These are phyloP conservation scores for Hofmannophila pseudospretella DNA, from an alignment of 2,888 invertebrate species.

Conservation along the genomic window DNA sequence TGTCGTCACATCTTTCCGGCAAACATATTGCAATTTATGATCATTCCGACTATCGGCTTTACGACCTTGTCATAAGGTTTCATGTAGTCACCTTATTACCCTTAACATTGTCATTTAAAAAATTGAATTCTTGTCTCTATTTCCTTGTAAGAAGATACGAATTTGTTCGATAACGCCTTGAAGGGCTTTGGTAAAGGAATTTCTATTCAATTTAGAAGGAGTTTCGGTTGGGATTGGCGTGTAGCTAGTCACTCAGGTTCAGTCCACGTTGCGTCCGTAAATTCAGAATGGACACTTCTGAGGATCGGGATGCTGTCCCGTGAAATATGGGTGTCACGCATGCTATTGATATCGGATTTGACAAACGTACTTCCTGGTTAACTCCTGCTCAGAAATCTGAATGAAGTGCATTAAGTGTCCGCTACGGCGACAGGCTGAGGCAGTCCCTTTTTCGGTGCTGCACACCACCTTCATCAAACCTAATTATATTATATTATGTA, in stretches of 20 bases:
- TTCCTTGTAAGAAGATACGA: slow-evolving; percentile 23
- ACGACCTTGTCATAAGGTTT: slow-evolving; percentile 26
- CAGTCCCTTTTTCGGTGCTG: too few species aligned
- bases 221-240: neutral
- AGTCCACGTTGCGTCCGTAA: slow-evolving; percentile 46
- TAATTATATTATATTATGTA: too few species aligned
- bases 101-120: slow-evolving; percentile 9
- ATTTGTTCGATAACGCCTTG: slow-evolving; percentile 15
- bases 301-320: slow-evolving; percentile 39
- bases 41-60: slow-evolving; percentile 29
- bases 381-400: too few species aligned
- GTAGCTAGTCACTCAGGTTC: slow-evolving; percentile 5
- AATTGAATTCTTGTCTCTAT: slow-evolving; percentile 28
- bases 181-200: too few species aligned
- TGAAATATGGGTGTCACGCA: slow-evolving; percentile 43
- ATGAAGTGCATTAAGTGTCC: too few species aligned
- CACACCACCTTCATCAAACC: too few species aligned
- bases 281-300: slow-evolving; percentile 38
- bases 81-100: slow-evolving; percentile 14
- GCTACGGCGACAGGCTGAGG: too few species aligned
- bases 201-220: too few species aligned
- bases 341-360: slow-evolving; percentile 41
- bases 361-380: slow-evolving; percentile 19
- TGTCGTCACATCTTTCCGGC: slow-evolving; percentile 3
- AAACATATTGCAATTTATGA: slow-evolving; percentile 23